Evolutionary conservation across 2,113 vertebrate species (phyloP), one percentile per base, ranked within the genome.

Genomic region (Corydoras sp.): DNA sequence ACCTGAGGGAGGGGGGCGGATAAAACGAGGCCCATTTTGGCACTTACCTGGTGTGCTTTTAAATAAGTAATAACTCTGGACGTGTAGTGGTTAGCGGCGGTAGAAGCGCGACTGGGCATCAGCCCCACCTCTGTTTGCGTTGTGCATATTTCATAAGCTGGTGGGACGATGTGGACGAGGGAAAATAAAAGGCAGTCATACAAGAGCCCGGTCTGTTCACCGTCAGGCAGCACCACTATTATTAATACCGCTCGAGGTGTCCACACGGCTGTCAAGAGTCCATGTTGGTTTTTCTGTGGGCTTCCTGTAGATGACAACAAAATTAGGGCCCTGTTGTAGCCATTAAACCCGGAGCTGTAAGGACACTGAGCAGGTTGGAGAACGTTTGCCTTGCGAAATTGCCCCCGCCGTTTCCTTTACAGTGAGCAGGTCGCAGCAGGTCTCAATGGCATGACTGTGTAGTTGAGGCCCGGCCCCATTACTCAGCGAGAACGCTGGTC

Each of bases 71-170:
- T 88, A 88, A 82, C 77, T 82, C 84, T 89, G 86, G 87, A 90
- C 87, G 80, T 89, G 88, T 89, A 88, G 88, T 62, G 86, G 89
- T 91, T 90, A 89, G 86, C 86, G 85, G 81, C 76, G 76, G 86
- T 85, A 77, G 84, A 85, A 85, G 86, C 88, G 87, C 82, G 86
- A 85, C 88, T 80, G 71, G 74, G 77, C 87, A 88, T 89, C 88
- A 87, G 85, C 87, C 83, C 88, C 87, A 87, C 86, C 88, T 91
- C 89, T 91, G 88, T 91, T 91, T 89, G 88, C 84, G 69, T 88
- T 87, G 86, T 91, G 86, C 87, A 91, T 90, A 89, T 90, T 90
- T 91, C 85, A 90, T 89, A 88, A 87, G 86, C 86, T 85, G 74
- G 70, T 72, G 79, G 80, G 78, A 82, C 76, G 81, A 79, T 81